Percentiles rank a stretch among this genome's conserved stretches.
Evolutionary conservation across 2,888 invertebrate genomes (phyloP).

Genomic region (Luffia ferchaultella): DNA sequence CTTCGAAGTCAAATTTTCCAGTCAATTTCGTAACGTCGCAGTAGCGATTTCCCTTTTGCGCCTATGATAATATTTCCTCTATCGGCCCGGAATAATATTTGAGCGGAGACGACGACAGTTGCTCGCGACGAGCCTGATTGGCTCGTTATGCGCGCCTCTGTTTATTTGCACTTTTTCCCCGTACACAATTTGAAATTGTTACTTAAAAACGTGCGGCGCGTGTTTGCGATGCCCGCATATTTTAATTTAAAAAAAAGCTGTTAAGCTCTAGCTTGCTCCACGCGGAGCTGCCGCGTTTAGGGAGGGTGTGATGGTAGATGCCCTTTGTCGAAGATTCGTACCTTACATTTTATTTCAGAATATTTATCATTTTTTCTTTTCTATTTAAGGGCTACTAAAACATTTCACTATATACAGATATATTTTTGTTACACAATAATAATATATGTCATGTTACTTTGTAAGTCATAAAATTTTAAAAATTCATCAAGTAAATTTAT

Average conservation of each 20-base stretch:
- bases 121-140: neutral
- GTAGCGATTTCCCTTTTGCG: neutral
- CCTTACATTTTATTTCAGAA: too few species aligned
- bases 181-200: neutral
- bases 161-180: neutral
- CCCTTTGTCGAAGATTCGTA: neutral
- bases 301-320: neutral
- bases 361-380: neutral
- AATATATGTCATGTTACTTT: too few species aligned
- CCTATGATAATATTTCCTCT: neutral
- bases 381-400: too few species aligned
- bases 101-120: too few species aligned
- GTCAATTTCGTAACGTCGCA: neutral
- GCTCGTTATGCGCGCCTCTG: neutral
- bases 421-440: too few species aligned
- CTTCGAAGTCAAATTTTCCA: neutral
- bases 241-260: too few species aligned
- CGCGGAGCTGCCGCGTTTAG: too few species aligned
- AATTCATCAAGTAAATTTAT: too few species aligned
- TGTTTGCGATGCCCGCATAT: too few species aligned
- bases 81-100: neutral
- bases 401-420: too few species aligned
- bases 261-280: too few species aligned
- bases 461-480: too few species aligned
- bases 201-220: neutral